Evolutionary conservation across 2,113 vertebrate genomes (phyloP).

Genomic region (Electrona antarctica): DNA sequence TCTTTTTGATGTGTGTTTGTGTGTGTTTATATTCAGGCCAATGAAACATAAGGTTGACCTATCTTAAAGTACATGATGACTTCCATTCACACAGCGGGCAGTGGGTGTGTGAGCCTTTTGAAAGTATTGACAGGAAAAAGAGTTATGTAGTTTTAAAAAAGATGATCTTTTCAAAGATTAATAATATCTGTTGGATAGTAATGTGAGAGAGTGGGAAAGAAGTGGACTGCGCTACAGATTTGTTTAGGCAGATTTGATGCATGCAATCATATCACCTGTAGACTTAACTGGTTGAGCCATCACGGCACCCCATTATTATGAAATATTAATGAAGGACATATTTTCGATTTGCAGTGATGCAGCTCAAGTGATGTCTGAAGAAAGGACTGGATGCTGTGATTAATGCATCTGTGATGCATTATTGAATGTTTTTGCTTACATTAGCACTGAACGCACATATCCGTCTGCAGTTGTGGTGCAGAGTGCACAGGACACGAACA

Average conservation of each 20-base stretch:
- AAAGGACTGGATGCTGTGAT: constrained; percentile 4
- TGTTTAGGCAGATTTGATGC: too few relatives aligned
- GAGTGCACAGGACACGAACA: constrained; percentile 2
- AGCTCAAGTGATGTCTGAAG: constrained; percentile 2
- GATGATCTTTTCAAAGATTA: too few relatives aligned
- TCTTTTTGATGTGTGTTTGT: constrained; percentile 19
- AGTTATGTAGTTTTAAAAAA: background rate
- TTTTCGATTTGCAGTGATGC: background rate
- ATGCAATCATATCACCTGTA: too few relatives aligned
- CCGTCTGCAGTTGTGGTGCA: constrained; percentile 6
- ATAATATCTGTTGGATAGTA: too few relatives aligned
- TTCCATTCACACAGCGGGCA: background rate
- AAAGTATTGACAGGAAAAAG: background rate
- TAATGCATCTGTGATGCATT: constrained; percentile 33
- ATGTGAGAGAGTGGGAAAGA: too few relatives aligned
- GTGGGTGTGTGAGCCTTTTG: background rate
- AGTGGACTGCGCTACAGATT: too few relatives aligned
- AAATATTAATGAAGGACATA: background rate
- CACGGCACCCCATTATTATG: background rate
- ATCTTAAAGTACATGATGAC: constrained; percentile 1
- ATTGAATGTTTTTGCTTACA: constrained; percentile 30
- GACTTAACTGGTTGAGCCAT: too few relatives aligned
- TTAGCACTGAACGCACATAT: background rate
- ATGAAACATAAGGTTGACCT: constrained; percentile 2
- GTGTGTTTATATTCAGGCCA: constrained; percentile 27